A percentile compares a stretch with the other conserved stretches of the same genome.
Conservation (phyloP, 2,797 vertebrate species). For the Pachyuromys duprasi region DNA sequence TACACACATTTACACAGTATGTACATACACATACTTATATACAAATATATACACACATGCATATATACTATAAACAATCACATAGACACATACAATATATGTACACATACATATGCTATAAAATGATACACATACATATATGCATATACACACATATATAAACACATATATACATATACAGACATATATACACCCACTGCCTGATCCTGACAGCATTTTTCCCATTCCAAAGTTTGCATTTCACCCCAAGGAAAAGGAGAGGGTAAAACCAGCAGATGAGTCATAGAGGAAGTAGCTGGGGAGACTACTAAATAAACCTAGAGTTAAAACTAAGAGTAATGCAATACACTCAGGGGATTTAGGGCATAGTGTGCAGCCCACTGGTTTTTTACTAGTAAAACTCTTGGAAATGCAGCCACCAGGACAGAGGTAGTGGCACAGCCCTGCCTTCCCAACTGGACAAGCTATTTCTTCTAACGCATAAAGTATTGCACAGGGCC, state of each 20-base stretch:
- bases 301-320: not conserved
- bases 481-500: not conserved
- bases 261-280: not conserved
- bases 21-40: too few species aligned
- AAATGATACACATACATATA: not conserved
- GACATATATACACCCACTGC: not conserved
- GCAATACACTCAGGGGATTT: not conserved
- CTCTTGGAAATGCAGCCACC: not conserved
- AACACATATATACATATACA: not conserved
- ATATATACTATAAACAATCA: not conserved
- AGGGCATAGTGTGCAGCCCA: not conserved
- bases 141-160: not conserved
- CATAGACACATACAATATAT: not conserved
- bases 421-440: not conserved
- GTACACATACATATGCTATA: not conserved
- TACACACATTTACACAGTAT: not conserved
- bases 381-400: not conserved
- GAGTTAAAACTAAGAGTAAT: not conserved
- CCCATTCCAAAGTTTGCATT: not conserved
- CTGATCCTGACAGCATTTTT: not conserved
- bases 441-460: not conserved
- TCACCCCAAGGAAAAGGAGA: not conserved
- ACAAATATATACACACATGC: not conserved
- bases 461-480: not conserved
- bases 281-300: slow-evolving; percentile 1